A percentile compares a stretch with the other conserved stretches of the same genome.
Evolutionary conservation across 2,797 vertebrate species (phyloP).

Genomic region (Pangasius sanitwongsei): DNA sequence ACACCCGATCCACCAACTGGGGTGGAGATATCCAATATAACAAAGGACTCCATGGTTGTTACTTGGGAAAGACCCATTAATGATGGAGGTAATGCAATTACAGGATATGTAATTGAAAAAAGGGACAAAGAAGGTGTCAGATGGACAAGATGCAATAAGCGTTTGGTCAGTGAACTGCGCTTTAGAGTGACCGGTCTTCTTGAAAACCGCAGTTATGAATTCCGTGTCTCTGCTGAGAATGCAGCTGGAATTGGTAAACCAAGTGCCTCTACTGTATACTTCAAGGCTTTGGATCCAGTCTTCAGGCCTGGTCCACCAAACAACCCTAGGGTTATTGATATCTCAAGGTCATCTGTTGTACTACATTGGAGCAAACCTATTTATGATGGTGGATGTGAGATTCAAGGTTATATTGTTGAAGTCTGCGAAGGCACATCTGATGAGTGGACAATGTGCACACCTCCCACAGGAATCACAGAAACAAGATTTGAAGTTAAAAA

Average conservation of each 20-base stretch:
- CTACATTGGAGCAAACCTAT: slow-evolving; percentile 93
- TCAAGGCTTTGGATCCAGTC: slow-evolving; percentile 88
- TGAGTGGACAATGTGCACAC: slow-evolving; percentile 88
- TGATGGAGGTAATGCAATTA: slow-evolving; percentile 82
- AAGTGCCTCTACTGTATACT: slow-evolving; percentile 89
- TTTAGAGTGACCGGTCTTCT: slow-evolving; percentile 89
- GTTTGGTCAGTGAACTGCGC: slow-evolving; percentile 89
- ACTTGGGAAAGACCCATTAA: slow-evolving; percentile 65
- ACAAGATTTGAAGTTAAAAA: slow-evolving; percentile 86
- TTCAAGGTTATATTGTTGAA: slow-evolving; percentile 90
- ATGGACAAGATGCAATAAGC: slow-evolving; percentile 96
- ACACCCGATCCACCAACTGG: slow-evolving; percentile 81
- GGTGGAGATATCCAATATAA: slow-evolving; percentile 68
- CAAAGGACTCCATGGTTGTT: slow-evolving; percentile 82
- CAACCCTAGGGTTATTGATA: slow-evolving; percentile 88
- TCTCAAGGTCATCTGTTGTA: slow-evolving; percentile 87
- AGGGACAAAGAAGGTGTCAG: slow-evolving; percentile 94
- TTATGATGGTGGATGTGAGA: slow-evolving; percentile 90
- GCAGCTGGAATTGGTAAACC: slow-evolving; percentile 87
- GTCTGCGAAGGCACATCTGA: slow-evolving; percentile 84
- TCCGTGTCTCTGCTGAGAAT: slow-evolving; percentile 94
- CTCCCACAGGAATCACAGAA: slow-evolving; percentile 82
- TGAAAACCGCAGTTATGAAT: slow-evolving; percentile 92
- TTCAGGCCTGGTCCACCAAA: slow-evolving; percentile 94
- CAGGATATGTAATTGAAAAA: slow-evolving; percentile 94